Evolutionary conservation across 2,888 invertebrate genomes (phyloP).

Genomic region (Rhorus exstirpatorius): DNA sequence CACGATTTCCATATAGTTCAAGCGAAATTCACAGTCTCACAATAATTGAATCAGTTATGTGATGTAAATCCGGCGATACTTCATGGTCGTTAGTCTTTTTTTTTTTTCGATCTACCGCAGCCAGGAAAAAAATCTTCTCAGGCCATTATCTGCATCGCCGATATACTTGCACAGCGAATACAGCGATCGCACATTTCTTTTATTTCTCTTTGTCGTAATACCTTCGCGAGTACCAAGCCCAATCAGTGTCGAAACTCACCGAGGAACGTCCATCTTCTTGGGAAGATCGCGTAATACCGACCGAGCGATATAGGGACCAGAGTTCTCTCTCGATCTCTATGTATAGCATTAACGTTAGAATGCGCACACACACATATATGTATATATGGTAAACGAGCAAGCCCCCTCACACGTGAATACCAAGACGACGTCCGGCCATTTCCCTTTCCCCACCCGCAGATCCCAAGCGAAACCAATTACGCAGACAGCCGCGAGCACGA

Average conservation of each 20-base stretch:
- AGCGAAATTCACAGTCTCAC: background rate
- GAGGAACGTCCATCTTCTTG: conserved; percentile 41
- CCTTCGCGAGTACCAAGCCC: background rate
- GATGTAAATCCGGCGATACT: background rate
- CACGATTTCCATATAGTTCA: background rate
- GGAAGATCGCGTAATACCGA: conserved; percentile 43
- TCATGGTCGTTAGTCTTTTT: background rate
- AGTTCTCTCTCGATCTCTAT: background rate
- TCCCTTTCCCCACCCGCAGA: conserved; percentile 16
- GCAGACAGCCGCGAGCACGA: conserved; percentile 70
- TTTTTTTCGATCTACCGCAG: background rate
- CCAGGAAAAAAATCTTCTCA: too few relatives aligned
- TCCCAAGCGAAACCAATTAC: conserved; percentile 68
- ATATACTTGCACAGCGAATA: background rate
- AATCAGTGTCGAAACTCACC: conserved; percentile 49
- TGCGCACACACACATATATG: background rate
- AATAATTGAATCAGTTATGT: background rate
- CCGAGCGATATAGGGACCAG: background rate
- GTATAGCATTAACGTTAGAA: background rate
- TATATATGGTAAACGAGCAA: background rate
- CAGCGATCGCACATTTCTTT: conserved; percentile 1
- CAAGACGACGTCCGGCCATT: conserved; percentile 64
- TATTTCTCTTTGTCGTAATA: conserved; percentile 17
- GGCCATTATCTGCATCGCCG: background rate
- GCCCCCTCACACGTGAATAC: conserved; percentile 57